Percentiles rank a stretch among this genome's conserved stretches.
phyloP scores from a whole-genome alignment of 2,888 invertebrate species.

The Atrina japonica region DNA sequence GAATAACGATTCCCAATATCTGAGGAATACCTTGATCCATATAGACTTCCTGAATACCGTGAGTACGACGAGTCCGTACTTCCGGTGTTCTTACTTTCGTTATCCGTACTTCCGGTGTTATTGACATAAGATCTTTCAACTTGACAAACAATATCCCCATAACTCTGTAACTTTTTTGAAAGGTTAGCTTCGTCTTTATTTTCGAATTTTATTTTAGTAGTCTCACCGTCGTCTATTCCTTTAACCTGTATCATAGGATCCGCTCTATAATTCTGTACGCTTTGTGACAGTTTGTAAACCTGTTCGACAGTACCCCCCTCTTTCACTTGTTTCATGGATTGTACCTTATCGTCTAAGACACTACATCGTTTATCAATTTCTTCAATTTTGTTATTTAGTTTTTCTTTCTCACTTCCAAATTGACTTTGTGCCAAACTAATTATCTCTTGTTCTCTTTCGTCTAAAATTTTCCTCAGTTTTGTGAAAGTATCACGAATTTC shows the following conservation, averaged over 20 bases:
- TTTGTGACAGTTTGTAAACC: conserved; percentile 64
- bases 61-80: background rate
- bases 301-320: conserved; percentile 61
- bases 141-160: conserved; percentile 58
- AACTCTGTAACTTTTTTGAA: conserved; percentile 62
- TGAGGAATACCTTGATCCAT: background rate
- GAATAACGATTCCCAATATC: no score
- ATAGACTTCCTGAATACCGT: conserved; percentile 7
- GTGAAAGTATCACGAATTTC: conserved; percentile 65
- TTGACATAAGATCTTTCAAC: background rate
- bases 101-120: background rate
- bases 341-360: conserved; percentile 52
- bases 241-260: conserved; percentile 58
- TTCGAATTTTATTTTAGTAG: conserved; percentile 62
- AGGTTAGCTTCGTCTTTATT: conserved; percentile 59
- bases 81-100: conserved; percentile 11
- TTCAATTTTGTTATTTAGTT: conserved; percentile 57
- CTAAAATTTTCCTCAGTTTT: conserved; percentile 58
- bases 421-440: conserved; percentile 57
- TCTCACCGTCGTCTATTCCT: conserved; percentile 60
- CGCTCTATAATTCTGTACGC: conserved; percentile 57
- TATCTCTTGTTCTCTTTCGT: conserved; percentile 67
- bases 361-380: conserved; percentile 46
- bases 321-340: conserved; percentile 55
- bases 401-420: conserved; percentile 59